Evolutionary conservation across 1,140 invertebrate species (phyloP), one percentile per base, ranked within the genome.

Genomic region (Pollicipes pollicipes): DNA sequence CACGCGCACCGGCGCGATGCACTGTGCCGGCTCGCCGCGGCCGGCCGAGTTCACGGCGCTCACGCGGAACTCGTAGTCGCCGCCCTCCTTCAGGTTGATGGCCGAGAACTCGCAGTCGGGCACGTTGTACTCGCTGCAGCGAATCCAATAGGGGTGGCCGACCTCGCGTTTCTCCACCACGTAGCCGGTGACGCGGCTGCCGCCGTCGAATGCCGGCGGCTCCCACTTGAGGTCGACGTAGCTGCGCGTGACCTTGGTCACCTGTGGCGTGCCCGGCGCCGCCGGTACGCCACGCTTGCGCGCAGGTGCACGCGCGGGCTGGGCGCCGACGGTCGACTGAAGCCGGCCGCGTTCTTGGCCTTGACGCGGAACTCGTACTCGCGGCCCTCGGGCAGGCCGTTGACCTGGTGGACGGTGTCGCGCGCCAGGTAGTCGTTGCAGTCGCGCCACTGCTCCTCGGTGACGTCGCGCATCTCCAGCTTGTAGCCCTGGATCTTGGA

Each of bases 351-450:
- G 80, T 99, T 99, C 81, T 95, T 95, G 0, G 96, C 96, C 66
- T 80, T 76, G 2, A 99, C 89, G 71, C 96, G 86, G 85, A 99
- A 99, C 81, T 99, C 96, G 77, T 97, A 98, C 79, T 97, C 95
- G 74, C 90, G 88, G 2, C 91, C 91, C 71, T 91, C 87, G 0
- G 87, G 80, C 70, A 98, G 81, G 78, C 90, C 90, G 79, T 94
- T 90, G 3, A 93, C 86, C 75, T 85, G 83, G 76, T 90, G 93
- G 70, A 86, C 88, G 3, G 86, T 89, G 72, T 96, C 92, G 78
- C 95, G 93, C 73, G 94, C 87, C 0, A 95, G 83, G 75, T 91
- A 91, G 76, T 95, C 92, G 78, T 93, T 91, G 68, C 88, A 86
- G 45, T 83, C 79, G 74, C 88, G 86, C 94, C 94, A 97, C 29